Conservation (phyloP, 2,888 invertebrate genomes). For the Apomyelois bistriatella region DNA sequence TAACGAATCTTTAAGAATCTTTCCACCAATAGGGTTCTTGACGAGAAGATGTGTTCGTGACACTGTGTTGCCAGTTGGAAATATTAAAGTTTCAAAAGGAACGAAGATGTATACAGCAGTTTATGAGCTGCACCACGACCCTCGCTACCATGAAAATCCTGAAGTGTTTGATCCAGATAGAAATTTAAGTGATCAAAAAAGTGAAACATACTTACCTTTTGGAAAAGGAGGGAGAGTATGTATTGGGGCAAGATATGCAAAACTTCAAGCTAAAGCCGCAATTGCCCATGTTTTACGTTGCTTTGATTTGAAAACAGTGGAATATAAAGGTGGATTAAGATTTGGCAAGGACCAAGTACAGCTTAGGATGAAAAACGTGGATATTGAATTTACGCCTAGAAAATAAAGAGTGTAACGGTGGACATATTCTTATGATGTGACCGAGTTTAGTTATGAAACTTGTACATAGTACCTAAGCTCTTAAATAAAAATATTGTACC, state of each 20-base stretch:
- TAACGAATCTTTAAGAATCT: constrained; percentile 43
- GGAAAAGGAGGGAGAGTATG: constrained; percentile 66
- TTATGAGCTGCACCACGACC: constrained; percentile 58
- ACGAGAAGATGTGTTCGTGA: constrained; percentile 40
- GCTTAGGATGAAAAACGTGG: constrained; percentile 39
- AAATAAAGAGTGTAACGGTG: neutral
- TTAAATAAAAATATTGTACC: no score
- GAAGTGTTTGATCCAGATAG: constrained; percentile 63
- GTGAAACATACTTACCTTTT: constrained; percentile 58
- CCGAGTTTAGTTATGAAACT: no score
- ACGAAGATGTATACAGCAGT: constrained; percentile 45
- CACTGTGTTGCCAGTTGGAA: constrained; percentile 48
- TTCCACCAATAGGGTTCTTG: constrained; percentile 48
- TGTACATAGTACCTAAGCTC: no score
- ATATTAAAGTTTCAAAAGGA: constrained; percentile 48
- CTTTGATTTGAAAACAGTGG: constrained; percentile 34
- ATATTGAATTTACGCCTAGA: constrained; percentile 36
- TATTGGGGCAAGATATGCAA: constrained; percentile 54
- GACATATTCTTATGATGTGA: no score
- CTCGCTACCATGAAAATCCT: constrained; percentile 60
- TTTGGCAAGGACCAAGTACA: constrained; percentile 38
- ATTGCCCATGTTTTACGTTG: constrained; percentile 37
- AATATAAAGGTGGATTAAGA: constrained; percentile 32
- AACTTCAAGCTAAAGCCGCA: constrained; percentile 40
- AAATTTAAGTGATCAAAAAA: constrained; percentile 8